phyloP scores from a whole-genome alignment of 2,888 invertebrate genomes.

The Brenthis ino region DNA sequence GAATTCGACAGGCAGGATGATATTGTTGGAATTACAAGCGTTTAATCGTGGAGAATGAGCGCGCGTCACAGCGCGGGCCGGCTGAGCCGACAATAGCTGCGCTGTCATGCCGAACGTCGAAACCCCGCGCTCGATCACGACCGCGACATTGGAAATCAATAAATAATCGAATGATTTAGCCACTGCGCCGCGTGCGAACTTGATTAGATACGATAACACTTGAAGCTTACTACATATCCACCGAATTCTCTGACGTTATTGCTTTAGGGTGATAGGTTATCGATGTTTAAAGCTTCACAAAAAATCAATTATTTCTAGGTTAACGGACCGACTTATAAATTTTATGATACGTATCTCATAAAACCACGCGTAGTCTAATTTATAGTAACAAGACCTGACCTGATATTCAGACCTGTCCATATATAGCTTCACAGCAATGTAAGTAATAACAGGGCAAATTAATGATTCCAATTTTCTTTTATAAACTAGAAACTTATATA shows the following conservation, averaged over 20 bases:
- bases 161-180: constrained; percentile 82
- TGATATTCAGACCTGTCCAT: constrained; percentile 58
- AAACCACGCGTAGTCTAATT: constrained; percentile 62
- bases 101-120: constrained; percentile 75
- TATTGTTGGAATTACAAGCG: constrained; percentile 80
- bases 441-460: too few species aligned
- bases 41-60: constrained; percentile 76
- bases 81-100: constrained; percentile 70
- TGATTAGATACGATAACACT: constrained; percentile 80
- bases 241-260: constrained; percentile 50
- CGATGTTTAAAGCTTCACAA: constrained; percentile 61
- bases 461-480: too few species aligned
- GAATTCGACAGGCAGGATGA: constrained; percentile 72
- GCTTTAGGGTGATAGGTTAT: constrained; percentile 74
- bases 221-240: constrained; percentile 69
- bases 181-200: constrained; percentile 82
- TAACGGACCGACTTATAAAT: constrained; percentile 75
- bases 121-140: constrained; percentile 77
- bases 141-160: constrained; percentile 82
- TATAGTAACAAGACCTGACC: constrained; percentile 59
- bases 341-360: constrained; percentile 69
- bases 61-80: constrained; percentile 59
- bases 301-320: constrained; percentile 66
- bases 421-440: constrained; percentile 21
- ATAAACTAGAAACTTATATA: too few species aligned